Conservation (phyloP, 2,888 invertebrate genomes). For the Sminthurides aquaticus region DNA sequence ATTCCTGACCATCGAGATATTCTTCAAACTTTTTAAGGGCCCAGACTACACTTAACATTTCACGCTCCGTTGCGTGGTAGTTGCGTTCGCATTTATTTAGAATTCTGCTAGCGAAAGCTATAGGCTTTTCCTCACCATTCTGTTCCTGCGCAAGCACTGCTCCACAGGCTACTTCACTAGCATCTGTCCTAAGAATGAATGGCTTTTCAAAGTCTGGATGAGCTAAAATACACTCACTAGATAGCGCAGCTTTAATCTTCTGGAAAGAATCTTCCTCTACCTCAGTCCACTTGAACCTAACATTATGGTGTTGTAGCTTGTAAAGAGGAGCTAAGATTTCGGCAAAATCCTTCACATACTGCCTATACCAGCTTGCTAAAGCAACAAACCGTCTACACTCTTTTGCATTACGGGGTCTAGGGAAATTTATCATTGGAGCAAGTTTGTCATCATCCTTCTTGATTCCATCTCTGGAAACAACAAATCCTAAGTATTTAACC, state of each 20-base stretch:
- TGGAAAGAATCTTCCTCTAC: conserved; percentile 33
- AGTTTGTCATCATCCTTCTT: conserved; percentile 42
- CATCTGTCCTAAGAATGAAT: conserved; percentile 37
- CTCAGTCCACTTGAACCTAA: conserved; percentile 29
- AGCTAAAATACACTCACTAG: conserved; percentile 28
- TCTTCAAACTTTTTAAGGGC: conserved; percentile 33
- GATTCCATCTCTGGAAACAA: conserved; percentile 44
- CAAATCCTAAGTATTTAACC: conserved; percentile 45
- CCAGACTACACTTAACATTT: conserved; percentile 39
- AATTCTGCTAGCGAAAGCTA: conserved; percentile 24
- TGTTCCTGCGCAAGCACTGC: conserved; percentile 39
- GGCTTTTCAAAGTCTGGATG: conserved; percentile 39
- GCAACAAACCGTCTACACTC: conserved; percentile 44
- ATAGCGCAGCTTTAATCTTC: conserved; percentile 25
- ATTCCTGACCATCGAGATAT: conserved; percentile 34
- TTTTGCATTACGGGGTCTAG: conserved; percentile 37
- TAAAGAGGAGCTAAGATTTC: neutral
- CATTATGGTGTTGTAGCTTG: neutral
- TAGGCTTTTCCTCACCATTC: conserved; percentile 24
- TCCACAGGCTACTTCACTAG: conserved; percentile 37
- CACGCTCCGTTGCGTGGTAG: conserved; percentile 28
- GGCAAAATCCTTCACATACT: conserved; percentile 8
- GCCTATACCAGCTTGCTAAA: conserved; percentile 44
- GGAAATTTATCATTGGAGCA: conserved; percentile 36
- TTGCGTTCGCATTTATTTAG: conserved; percentile 22